Evolutionary conservation across 2,113 vertebrate genomes (phyloP).

Genomic region (Myanophis thanlyinensis): DNA sequence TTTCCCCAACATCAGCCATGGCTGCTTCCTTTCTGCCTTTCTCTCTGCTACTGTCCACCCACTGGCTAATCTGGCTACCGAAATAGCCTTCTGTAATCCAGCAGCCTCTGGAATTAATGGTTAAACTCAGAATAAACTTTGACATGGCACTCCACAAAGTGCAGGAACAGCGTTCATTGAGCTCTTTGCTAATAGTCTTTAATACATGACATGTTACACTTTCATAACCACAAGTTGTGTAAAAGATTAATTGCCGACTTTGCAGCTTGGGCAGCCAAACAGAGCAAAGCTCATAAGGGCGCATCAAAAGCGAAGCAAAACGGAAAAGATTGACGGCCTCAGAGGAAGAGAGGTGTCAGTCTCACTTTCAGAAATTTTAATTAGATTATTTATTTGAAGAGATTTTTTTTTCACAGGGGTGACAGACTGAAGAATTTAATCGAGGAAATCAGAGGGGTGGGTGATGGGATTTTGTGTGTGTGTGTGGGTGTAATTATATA

Average conservation of each 20-base stretch:
- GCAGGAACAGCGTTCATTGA: neutral
- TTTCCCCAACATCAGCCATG: conserved; percentile 73
- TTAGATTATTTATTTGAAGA: neutral
- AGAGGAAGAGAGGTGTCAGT: too few relatives aligned
- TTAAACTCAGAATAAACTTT: conserved; percentile 68
- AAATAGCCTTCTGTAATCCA: neutral
- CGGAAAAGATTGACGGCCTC: neutral
- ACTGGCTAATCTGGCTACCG: conserved; percentile 3
- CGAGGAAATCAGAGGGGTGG: neutral
- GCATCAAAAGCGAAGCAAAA: accelerated
- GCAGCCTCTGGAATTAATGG: conserved; percentile 62
- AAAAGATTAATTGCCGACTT: conserved; percentile 41
- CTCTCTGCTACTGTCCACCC: accelerated
- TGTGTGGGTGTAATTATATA: neutral
- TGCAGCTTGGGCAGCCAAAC: neutral
- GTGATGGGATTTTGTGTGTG: neutral
- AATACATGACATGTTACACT: neutral
- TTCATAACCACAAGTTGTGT: conserved; percentile 6
- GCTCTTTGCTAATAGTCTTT: neutral
- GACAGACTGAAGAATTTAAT: neutral
- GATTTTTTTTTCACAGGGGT: neutral
- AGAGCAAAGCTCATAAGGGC: neutral
- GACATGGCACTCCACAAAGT: neutral
- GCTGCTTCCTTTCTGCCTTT: neutral
- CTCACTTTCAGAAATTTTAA: neutral